Evolutionary conservation across 1,140 invertebrate species (phyloP).

Genomic region (Leguminivora glycinivorella): DNA sequence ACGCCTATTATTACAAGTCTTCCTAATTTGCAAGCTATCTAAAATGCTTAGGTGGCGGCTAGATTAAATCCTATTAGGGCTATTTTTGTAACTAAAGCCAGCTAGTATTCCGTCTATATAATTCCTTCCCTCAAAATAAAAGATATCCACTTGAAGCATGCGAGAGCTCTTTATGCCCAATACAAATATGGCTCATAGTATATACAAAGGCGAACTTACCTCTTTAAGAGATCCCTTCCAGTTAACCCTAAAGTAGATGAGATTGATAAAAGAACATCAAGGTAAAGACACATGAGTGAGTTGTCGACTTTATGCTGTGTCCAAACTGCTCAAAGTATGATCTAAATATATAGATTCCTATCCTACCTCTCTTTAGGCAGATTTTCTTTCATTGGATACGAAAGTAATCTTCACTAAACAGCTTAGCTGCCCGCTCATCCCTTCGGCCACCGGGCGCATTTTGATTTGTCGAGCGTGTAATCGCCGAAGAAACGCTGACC

Average conservation of each 20-base stretch:
- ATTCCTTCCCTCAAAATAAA: background rate
- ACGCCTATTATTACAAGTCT: background rate
- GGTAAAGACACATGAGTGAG: too few relatives aligned
- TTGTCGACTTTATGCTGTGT: too few relatives aligned
- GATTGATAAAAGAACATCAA: too few relatives aligned
- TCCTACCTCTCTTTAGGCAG: background rate
- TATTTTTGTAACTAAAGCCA: background rate
- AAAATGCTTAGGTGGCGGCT: background rate
- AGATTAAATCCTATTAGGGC: background rate
- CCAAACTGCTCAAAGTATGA: too few relatives aligned
- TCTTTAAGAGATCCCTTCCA: too few relatives aligned
- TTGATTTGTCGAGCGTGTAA: conserved; percentile 61
- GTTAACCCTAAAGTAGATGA: too few relatives aligned
- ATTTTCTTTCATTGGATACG: background rate
- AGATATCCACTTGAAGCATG: background rate
- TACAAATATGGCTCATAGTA: too few relatives aligned
- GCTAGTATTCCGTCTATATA: background rate
- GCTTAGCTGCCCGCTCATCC: conserved; percentile 15
- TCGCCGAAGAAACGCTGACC: conserved; percentile 55
- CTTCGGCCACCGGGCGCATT: conserved; percentile 37
- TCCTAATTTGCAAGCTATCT: background rate
- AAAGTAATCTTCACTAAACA: background rate
- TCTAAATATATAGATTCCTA: too few relatives aligned
- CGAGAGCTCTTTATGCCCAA: too few relatives aligned
- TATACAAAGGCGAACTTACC: too few relatives aligned